Evolutionary conservation across 2,888 invertebrate species (phyloP).

Genomic region (Athalia circularis): DNA sequence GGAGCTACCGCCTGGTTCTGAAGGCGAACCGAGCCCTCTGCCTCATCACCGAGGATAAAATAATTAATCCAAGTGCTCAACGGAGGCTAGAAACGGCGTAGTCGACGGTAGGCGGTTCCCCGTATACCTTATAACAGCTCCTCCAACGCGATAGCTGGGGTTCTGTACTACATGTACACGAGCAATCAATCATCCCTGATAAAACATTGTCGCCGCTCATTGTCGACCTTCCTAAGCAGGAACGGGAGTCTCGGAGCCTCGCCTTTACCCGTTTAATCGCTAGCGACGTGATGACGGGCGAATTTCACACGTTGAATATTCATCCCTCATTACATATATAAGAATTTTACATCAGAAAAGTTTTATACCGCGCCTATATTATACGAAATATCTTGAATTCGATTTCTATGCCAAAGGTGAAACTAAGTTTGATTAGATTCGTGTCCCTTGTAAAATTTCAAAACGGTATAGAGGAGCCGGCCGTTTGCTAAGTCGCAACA

Average conservation of each 20-base stretch:
- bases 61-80: constrained; percentile 43
- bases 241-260: neutral
- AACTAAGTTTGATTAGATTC: no score
- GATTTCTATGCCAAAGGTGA: no score
- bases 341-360: no score
- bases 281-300: neutral
- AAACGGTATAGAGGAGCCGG: no score
- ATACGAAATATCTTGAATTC: no score
- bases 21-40: neutral
- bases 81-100: neutral
- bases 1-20: neutral
- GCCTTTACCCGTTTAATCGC: constrained; percentile 4
- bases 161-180: constrained; percentile 1
- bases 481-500: no score
- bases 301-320: neutral
- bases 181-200: constrained; percentile 36
- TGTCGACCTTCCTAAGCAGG: constrained; percentile 15
- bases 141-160: no score
- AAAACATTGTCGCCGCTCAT: constrained; percentile 35
- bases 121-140: neutral
- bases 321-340: no score
- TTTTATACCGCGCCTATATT: no score
- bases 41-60: constrained; percentile 28
- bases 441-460: no score
- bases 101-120: neutral